Conservation (phyloP, 2,113 vertebrate species). For the Microtus pennsylvanicus region DNA sequence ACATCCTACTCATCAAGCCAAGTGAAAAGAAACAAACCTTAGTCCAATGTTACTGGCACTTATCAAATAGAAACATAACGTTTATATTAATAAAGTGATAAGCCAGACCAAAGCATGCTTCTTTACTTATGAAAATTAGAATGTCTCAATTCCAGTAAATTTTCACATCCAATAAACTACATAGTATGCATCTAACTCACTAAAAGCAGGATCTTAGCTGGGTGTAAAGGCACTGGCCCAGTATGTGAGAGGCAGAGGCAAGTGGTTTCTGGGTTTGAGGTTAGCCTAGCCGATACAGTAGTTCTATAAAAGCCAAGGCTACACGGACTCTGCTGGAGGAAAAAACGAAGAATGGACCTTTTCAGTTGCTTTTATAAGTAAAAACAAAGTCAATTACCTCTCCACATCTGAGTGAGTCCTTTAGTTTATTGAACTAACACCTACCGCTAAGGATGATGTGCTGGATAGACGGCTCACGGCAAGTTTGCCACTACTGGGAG, state of each 20-base stretch:
- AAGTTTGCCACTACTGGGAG: conserved; percentile 84
- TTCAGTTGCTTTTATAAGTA: conserved; percentile 45
- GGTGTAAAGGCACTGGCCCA: not conserved
- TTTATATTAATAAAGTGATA: conserved; percentile 30
- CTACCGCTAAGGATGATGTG: conserved; percentile 89
- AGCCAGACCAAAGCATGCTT: not conserved
- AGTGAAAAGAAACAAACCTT: conserved; percentile 49
- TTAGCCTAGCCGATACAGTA: not conserved
- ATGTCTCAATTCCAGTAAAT: conserved; percentile 34
- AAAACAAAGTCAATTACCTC: not conserved
- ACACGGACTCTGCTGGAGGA: not conserved
- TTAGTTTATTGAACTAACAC: not conserved
- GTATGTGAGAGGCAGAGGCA: not conserved
- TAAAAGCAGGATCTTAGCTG: not conserved
- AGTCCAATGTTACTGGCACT: not conserved
- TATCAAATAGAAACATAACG: not conserved
- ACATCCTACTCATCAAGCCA: conserved; percentile 37
- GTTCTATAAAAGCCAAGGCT: not conserved
- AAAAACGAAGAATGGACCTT: not conserved
- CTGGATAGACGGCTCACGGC: conserved; percentile 87
- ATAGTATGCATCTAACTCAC: conserved; percentile 10
- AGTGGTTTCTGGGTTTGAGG: not conserved
- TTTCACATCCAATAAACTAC: conserved; percentile 33
- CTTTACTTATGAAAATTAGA: conserved; percentile 41
- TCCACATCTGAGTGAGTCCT: not conserved